Conservation (phyloP, 2,888 invertebrate genomes). For the Philhelius pedissequus region DNA sequence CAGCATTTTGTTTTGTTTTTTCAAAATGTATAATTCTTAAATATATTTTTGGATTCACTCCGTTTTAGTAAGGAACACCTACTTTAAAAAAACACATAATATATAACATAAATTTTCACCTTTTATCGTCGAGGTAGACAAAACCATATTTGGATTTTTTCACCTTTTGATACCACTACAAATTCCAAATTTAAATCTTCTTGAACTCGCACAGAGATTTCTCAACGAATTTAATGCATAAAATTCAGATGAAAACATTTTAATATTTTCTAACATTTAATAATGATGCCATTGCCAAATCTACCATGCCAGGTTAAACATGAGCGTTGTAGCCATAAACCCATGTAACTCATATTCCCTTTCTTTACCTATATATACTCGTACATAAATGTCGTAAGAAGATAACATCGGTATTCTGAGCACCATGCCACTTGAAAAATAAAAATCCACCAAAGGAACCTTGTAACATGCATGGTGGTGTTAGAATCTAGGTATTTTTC, state of each 20-base stretch:
- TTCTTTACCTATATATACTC: background rate
- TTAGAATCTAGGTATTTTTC: background rate
- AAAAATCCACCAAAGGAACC: background rate
- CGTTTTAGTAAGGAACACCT: background rate
- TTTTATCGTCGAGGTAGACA: constrained; percentile 13
- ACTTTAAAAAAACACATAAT: background rate
- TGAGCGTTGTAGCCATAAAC: constrained; percentile 22
- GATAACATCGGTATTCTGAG: constrained; percentile 56
- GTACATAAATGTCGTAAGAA: background rate
- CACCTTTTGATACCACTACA: constrained; percentile 13
- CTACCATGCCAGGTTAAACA: constrained; percentile 4
- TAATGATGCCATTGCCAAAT: constrained; percentile 58
- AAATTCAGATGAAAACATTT: constrained; percentile 53
- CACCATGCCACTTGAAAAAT: constrained; percentile 30
- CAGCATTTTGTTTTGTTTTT: background rate
- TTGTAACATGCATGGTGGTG: constrained; percentile 20
- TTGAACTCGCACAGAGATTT: constrained; percentile 44
- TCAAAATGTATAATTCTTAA: constrained; percentile 5
- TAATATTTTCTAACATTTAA: constrained; percentile 55
- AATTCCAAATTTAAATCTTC: constrained; percentile 49
- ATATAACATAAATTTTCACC: constrained; percentile 34
- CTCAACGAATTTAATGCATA: constrained; percentile 48
- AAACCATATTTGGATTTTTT: background rate
- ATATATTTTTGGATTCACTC: background rate
- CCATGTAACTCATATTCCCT: constrained; percentile 54